Evolutionary conservation across 2,797 vertebrate genomes (phyloP).

Genomic region (Eupleurogrammus muticus): DNA sequence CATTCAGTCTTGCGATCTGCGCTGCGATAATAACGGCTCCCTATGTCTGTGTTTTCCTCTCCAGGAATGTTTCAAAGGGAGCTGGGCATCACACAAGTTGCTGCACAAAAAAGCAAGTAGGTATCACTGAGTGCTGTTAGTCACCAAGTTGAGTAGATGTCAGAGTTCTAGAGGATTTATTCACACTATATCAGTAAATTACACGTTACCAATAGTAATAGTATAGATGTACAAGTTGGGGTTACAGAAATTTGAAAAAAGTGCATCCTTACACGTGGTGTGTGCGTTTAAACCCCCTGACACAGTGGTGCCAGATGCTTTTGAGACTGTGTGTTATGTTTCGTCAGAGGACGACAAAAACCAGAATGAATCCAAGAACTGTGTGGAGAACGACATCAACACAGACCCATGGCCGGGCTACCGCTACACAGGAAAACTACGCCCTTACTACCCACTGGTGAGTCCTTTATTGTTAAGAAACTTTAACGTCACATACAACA

Average conservation of each 20-base stretch:
- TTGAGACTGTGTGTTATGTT: slow-evolving; percentile 19
- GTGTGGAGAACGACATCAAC: slow-evolving; percentile 91
- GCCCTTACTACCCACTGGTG: slow-evolving; percentile 96
- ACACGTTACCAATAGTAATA: neutral
- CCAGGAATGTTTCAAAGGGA: slow-evolving; percentile 99
- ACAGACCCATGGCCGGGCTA: slow-evolving; percentile 98
- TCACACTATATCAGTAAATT: neutral
- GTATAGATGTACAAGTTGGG: neutral
- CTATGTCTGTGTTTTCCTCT: slow-evolving; percentile 31
- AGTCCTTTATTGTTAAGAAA: slow-evolving; percentile 44
- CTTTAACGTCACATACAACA: neutral
- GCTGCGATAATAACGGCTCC: neutral
- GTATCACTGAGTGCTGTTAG: slow-evolving; percentile 61
- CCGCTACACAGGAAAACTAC: slow-evolving; percentile 95
- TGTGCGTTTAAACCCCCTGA: neutral
- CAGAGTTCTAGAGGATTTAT: neutral
- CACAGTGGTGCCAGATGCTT: slow-evolving; percentile 26
- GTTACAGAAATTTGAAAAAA: neutral
- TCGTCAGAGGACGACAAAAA: slow-evolving; percentile 92
- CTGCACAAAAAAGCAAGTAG: slow-evolving; percentile 99
- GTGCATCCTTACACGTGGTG: neutral
- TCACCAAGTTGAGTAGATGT: neutral
- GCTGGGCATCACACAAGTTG: slow-evolving; percentile 96
- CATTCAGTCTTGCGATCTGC: neutral
- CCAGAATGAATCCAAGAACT: slow-evolving; percentile 90